phyloP scores from a whole-genome alignment of 2,797 vertebrate species.

The Pangasius larnaudii region DNA sequence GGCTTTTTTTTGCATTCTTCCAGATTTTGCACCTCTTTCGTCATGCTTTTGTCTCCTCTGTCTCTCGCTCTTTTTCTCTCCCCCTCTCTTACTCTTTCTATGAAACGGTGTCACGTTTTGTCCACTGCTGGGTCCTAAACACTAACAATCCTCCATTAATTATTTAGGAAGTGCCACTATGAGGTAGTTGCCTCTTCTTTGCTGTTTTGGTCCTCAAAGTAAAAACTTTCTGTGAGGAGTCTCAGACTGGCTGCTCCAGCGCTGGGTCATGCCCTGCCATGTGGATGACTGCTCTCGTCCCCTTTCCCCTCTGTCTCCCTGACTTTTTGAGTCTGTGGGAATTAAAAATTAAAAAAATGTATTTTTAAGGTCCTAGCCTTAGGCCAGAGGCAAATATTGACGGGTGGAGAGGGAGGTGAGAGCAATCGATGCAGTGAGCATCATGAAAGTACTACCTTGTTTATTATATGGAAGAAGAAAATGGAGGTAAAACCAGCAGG shows the following conservation, averaged over 20 bases:
- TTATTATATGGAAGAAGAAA: neutral
- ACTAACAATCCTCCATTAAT: constrained; percentile 41
- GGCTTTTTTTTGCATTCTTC: neutral
- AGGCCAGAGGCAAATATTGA: constrained; percentile 33
- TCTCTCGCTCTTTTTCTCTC: neutral
- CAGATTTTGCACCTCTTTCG: neutral
- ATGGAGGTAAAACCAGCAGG: constrained; percentile 50
- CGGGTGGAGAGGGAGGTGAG: constrained; percentile 10
- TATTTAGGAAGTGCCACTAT: constrained; percentile 53
- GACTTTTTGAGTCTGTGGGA: constrained; percentile 6
- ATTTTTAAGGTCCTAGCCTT: constrained; percentile 33
- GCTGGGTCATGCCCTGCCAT: neutral
- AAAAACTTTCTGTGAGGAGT: constrained; percentile 20
- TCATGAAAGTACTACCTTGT: neutral
- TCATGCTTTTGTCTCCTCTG: neutral
- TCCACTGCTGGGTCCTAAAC: constrained; percentile 49
- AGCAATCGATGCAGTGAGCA: constrained; percentile 15
- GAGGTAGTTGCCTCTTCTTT: constrained; percentile 23
- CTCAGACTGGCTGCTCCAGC: neutral
- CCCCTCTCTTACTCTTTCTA: neutral
- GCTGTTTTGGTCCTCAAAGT: neutral
- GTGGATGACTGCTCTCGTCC: neutral
- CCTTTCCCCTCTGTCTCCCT: neutral
- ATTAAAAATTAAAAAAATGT: neutral
- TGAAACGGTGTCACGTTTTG: constrained; percentile 40